Evolutionary conservation across 2,797 vertebrate species (phyloP), one percentile per base, ranked within the genome.

Genomic region (Lacerta bilineata): DNA sequence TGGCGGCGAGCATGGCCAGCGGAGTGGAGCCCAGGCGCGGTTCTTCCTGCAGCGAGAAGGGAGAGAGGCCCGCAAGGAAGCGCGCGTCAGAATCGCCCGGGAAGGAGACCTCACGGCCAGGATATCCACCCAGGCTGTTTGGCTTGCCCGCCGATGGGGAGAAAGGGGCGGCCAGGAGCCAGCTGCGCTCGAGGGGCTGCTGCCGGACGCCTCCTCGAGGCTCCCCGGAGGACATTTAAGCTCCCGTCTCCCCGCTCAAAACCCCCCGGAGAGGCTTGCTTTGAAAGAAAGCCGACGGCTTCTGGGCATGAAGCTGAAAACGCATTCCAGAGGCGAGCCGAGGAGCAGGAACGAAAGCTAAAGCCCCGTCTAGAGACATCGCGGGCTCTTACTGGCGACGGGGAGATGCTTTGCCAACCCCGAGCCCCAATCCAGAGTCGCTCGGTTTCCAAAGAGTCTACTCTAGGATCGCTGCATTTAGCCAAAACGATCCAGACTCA

Each of bases 1-100:
- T 99, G 94, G 99, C 99, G 92, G 99, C 99, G 90, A 99, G 97
- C 99, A 99, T 99, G 98, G 99, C 99, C 98, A 99, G 97, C 96
- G 99, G 99, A 97, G 99, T 99, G 93, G 98, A 99, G 97, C 98
- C 98, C 96, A 99, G 97, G 96, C 98, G 97, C 97, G 98, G 98
- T 98, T 99, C 99, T 98, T 99, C 99, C 99, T 99, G 96, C 94
- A 92, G 95, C 94, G 87, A 72, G 93, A 90, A 89, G 82, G 92
- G 90, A 93, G 66, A 85, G 91, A 91, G 78, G 79, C 55, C 77
- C 50, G 50, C 50, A 68, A 85, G 90, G 92, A 94, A 90, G 90
- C 89, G 92, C 88, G 76, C 23, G 89, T 95, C 84, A 93, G 92
- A 46, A 74, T 88, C 27, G 85, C 59, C 71, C 1, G 17, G 74